Conservation (phyloP, 2,797 vertebrate genomes). For the Orestias chungarensis region DNA sequence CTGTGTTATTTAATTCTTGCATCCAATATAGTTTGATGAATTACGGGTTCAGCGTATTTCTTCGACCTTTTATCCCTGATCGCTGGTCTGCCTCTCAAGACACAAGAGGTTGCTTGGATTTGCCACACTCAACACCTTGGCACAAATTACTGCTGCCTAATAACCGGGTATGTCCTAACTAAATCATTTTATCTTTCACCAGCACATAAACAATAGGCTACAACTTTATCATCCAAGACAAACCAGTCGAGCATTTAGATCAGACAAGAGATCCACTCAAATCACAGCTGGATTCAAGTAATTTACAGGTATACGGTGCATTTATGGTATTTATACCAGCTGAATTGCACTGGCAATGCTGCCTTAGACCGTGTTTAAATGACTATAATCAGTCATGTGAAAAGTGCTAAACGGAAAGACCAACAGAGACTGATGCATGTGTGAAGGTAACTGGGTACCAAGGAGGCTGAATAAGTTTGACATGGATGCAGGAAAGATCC, state of each 20-base stretch:
- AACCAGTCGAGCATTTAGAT: slow-evolving; percentile 40
- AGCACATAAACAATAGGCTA: slow-evolving; percentile 51
- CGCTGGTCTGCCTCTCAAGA: slow-evolving; percentile 14
- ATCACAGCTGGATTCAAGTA: slow-evolving; percentile 55
- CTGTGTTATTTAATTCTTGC: slow-evolving; percentile 9
- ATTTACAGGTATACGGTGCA: slow-evolving; percentile 54
- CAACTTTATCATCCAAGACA: slow-evolving; percentile 22
- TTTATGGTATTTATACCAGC: slow-evolving; percentile 27
- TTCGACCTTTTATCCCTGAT: slow-evolving; percentile 45
- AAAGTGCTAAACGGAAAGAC: slow-evolving; percentile 19
- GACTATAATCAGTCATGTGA: slow-evolving; percentile 19
- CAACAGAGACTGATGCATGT: slow-evolving; percentile 21
- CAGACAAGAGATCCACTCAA: slow-evolving; percentile 54
- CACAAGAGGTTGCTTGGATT: slow-evolving; percentile 24
- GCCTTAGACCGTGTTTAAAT: slow-evolving; percentile 43
- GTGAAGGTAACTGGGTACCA: slow-evolving; percentile 26
- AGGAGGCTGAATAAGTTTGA: slow-evolving; percentile 24
- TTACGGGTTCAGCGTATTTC: slow-evolving; percentile 30
- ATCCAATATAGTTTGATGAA: slow-evolving; percentile 19
- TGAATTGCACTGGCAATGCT: slow-evolving; percentile 29
- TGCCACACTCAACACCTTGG: slow-evolving; percentile 16
- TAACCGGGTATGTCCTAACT: slow-evolving; percentile 39
- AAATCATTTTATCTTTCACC: slow-evolving; percentile 50
- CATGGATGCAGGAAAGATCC: not conserved
- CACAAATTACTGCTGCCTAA: slow-evolving; percentile 21